Evolutionary conservation across 2,797 vertebrate species (phyloP).

Genomic region (Gymnoscopelus microlampas): DNA sequence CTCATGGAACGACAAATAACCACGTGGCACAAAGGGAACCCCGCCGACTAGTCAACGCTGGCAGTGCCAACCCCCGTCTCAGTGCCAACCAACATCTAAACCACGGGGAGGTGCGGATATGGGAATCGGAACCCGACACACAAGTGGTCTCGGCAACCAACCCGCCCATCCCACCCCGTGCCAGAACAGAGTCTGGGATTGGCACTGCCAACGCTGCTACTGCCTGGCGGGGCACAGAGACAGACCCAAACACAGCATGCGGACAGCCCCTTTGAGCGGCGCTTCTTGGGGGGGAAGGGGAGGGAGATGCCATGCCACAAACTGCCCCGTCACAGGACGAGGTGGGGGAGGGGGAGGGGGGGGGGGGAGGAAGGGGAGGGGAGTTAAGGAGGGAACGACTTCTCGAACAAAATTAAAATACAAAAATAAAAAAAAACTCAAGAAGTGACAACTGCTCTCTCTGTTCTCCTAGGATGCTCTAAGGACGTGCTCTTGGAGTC

Average conservation of each 20-base stretch:
- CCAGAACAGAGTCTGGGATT: conserved; percentile 62
- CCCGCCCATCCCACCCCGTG: no score
- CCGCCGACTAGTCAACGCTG: conserved; percentile 63
- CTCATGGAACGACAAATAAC: conserved; percentile 78
- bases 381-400: conserved; percentile 52
- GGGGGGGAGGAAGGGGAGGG: conserved; percentile 16
- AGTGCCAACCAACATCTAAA: not conserved
- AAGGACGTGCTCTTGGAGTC: conserved; percentile 52
- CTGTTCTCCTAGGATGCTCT: conserved; percentile 42
- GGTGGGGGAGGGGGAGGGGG: conserved; percentile 40
- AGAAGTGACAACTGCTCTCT: conserved; percentile 55
- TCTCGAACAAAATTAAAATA: conserved; percentile 59
- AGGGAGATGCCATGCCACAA: conserved; percentile 81
- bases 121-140: no score
- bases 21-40: conserved; percentile 70
- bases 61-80: conserved; percentile 70
- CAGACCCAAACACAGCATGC: conserved; percentile 84
- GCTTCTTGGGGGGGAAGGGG: conserved; percentile 72
- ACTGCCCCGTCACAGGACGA: conserved; percentile 63
- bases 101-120: no score
- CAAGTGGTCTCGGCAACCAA: no score
- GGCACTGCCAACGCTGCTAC: conserved; percentile 70
- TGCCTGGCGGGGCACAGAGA: conserved; percentile 70
- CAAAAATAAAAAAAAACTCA: conserved; percentile 63
- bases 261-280: conserved; percentile 76